Percentiles rank a stretch among this genome's conserved stretches.
Evolutionary conservation across 2,888 invertebrate genomes (phyloP).

Genomic region (Plagiodera versicolora): DNA sequence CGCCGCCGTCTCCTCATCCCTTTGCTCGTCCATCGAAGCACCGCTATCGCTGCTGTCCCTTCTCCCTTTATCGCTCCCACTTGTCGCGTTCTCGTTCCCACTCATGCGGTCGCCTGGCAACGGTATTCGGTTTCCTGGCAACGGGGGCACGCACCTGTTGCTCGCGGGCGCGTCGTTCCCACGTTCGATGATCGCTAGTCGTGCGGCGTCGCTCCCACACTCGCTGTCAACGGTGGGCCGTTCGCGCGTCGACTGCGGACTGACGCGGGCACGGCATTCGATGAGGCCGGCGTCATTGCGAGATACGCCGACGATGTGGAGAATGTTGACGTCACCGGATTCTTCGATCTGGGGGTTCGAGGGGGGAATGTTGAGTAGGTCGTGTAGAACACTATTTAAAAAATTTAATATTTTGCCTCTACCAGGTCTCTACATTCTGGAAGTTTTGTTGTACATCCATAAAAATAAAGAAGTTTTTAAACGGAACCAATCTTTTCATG

Average conservation of each 20-base stretch:
- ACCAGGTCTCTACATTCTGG: too few relatives aligned
- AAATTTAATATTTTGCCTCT: too few relatives aligned
- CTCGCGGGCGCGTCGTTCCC: constrained; percentile 1
- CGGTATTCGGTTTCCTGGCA: constrained; percentile 24
- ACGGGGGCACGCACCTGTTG: constrained; percentile 5
- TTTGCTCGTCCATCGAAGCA: constrained; percentile 39
- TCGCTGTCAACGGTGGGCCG: too few relatives aligned
- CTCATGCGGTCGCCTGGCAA: too few relatives aligned
- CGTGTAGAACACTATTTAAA: too few relatives aligned
- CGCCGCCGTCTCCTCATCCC: constrained; percentile 51
- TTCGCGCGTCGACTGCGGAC: constrained; percentile 2
- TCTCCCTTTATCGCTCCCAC: constrained; percentile 11
- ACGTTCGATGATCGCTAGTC: constrained; percentile 25
- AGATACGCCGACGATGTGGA: constrained; percentile 62
- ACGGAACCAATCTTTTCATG: too few relatives aligned
- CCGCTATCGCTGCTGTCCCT: constrained; percentile 30
- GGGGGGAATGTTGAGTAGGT: constrained; percentile 11
- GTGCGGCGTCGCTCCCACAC: constrained; percentile 17
- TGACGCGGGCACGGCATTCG: constrained; percentile 40
- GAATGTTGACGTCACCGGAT: constrained; percentile 59
- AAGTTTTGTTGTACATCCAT: too few relatives aligned
- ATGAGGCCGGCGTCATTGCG: constrained; percentile 50
- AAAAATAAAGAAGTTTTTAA: too few relatives aligned
- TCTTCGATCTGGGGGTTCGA: constrained; percentile 53
- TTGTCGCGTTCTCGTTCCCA: too few relatives aligned